Base-by-base conservation (phyloP, 2,888 invertebrate species). In the Hybos culiciformis region DNA sequence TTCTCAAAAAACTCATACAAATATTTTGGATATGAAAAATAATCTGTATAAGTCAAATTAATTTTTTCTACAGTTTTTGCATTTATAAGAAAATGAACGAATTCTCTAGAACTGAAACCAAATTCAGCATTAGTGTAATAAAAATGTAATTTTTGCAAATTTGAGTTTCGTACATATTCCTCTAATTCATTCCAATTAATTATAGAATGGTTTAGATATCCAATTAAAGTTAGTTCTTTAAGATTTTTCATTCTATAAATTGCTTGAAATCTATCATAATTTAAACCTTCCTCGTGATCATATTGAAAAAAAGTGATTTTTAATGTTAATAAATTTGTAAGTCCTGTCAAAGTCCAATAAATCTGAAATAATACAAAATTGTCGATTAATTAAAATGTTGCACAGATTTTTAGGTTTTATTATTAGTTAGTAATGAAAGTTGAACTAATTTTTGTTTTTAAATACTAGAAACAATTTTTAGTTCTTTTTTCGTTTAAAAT, bases 211-310 rank as follows among this genome's bases (percentile, higher is more conserved):
- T 21, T 36, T 14, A 36, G 21, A 36, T 36, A 36, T 4, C 36
- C 36, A 21, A 36, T 20, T 3, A 19, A 36, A 36, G 20, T 19
- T 36, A 36, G 21, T 36, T 36, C 36, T 20, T 36, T 15, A 14
- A 36, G n/a, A 21, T 36, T 36, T 36, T 21, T 36, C 21, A 36
- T 19, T 36, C 6, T 36, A 21, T 36, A 36, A 5, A 36, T 36
- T n/a, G 36, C 19, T n/a, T 36, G 20, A 36, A 36, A 36, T 14
- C 36, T 15, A 17, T 19, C 21, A 8, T 7, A 11, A 14, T 36
- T 36, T 21, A 36, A 14, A 20, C 36, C 36, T 19, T 36, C 21
- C n/a, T 36, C 36, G 21, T 36, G 36, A 36, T 36, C 36, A 36
- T 20, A 36, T 21, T 36, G 36, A 8, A n/a, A 20, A 36, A 36